These are phyloP conservation scores for Tenthredo livida DNA, from an alignment of 2,888 invertebrate species.

Conservation along the genomic window DNA sequence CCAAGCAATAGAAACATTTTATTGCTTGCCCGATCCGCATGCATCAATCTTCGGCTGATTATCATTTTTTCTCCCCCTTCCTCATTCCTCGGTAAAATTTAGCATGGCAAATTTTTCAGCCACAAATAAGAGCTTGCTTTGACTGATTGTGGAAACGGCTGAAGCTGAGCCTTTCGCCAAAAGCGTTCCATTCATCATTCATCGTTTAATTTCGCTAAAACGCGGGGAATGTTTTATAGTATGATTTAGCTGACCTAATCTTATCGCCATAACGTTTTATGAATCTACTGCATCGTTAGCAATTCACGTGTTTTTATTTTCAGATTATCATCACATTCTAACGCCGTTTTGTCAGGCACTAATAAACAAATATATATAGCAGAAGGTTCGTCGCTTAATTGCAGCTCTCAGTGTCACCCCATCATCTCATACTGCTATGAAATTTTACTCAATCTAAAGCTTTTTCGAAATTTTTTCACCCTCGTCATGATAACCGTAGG, in stretches of 20 bases:
- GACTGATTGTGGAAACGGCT: not conserved
- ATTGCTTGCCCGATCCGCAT: not conserved
- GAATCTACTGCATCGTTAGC: not conserved
- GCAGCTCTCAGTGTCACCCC: no score
- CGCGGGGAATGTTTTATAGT: not conserved
- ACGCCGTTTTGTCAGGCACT: not conserved
- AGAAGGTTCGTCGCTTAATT: not conserved
- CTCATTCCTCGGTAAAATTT: not conserved
- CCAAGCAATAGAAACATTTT: not conserved
- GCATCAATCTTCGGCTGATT: not conserved
- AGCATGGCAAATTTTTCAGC: not conserved
- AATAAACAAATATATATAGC: not conserved
- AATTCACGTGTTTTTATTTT: not conserved
- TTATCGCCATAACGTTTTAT: not conserved
- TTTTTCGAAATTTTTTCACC: not conserved
- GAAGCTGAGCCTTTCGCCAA: not conserved
- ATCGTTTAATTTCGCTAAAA: constrained; percentile 35
- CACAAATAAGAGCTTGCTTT: not conserved
- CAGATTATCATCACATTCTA: not conserved
- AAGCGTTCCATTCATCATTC: constrained; percentile 7
- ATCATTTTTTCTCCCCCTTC: not conserved
- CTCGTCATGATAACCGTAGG: not conserved
- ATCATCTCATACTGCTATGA: not conserved
- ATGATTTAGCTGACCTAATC: constrained; percentile 11
- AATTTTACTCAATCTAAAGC: not conserved